phyloP scores from a whole-genome alignment of 2,113 vertebrate species.

The Pelobates fuscus region DNA sequence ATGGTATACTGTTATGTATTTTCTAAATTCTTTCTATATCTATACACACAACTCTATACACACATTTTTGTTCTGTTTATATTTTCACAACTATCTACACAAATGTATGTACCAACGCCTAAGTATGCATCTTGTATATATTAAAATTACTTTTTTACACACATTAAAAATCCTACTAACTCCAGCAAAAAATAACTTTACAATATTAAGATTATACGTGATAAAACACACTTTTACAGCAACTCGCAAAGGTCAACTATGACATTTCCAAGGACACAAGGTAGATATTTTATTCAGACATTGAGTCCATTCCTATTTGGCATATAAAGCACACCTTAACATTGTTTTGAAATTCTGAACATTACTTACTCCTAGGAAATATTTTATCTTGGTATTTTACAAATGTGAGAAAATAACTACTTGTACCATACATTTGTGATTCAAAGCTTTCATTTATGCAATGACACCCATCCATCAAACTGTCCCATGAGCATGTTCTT shows the following conservation, averaged over 20 bases:
- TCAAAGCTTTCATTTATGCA: constrained; percentile 68
- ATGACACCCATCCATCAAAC: constrained; percentile 65
- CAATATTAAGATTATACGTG: too few relatives aligned
- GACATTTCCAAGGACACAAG: constrained; percentile 49
- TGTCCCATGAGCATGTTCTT: constrained; percentile 52
- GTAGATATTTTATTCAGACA: constrained; percentile 51
- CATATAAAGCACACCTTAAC: constrained; percentile 52
- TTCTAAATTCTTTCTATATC: too few relatives aligned
- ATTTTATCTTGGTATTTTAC: constrained; percentile 64
- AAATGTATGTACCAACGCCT: too few relatives aligned
- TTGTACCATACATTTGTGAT: constrained; percentile 59
- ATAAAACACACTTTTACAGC: constrained; percentile 23
- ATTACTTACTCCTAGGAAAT: constrained; percentile 64
- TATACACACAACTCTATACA: too few relatives aligned
- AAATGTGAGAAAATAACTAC: constrained; percentile 66
- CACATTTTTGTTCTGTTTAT: too few relatives aligned
- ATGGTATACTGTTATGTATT: too few relatives aligned
- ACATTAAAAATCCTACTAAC: too few relatives aligned
- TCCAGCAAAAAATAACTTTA: too few relatives aligned
- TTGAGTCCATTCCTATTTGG: constrained; percentile 57
- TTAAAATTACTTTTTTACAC: too few relatives aligned
- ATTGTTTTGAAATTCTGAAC: constrained; percentile 59
- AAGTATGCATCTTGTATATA: too few relatives aligned
- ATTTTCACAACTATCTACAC: too few relatives aligned
- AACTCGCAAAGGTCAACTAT: constrained; percentile 52